A percentile compares a stretch with the other conserved stretches of the same genome.
Evolutionary conservation across 2,797 vertebrate species (phyloP).

Genomic region (Notolabrus celidotus): DNA sequence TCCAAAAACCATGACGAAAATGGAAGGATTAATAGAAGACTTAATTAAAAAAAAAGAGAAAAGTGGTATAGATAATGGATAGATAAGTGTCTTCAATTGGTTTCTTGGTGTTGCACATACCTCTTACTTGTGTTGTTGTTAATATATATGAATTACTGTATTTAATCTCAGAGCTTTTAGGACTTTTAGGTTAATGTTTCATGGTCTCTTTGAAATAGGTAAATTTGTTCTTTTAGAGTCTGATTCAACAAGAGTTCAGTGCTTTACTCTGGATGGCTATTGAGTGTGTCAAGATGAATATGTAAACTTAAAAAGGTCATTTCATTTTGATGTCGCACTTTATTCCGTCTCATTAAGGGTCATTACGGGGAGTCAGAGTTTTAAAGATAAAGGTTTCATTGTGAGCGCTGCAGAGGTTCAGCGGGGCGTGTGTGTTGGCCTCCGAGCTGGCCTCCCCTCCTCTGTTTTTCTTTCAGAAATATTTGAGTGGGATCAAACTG

Average conservation of each 20-base stretch:
- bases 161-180: conserved; percentile 26
- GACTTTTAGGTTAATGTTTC: too few relatives aligned
- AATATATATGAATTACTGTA: conserved; percentile 37
- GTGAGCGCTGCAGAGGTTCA: conserved; percentile 80
- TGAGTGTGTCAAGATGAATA: conserved; percentile 62
- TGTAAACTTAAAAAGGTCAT: conserved; percentile 70
- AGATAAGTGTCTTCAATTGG: too few relatives aligned
- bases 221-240: too few relatives aligned
- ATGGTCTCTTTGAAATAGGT: too few relatives aligned
- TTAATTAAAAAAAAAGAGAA: too few relatives aligned
- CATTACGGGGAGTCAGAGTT: conserved; percentile 69
- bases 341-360: conserved; percentile 80
- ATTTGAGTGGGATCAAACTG: conserved; percentile 90
- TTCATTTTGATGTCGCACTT: conserved; percentile 79
- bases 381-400: conserved; percentile 85
- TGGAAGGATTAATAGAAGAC: too few relatives aligned
- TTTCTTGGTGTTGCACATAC: conserved; percentile 12
- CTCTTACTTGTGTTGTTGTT: conserved; percentile 12
- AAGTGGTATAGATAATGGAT: too few relatives aligned
- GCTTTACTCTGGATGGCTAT: conserved; percentile 16
- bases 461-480: conserved; percentile 89
- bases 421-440: conserved; percentile 78
- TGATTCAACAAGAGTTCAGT: conserved; percentile 10
- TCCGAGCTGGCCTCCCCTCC: conserved; percentile 80
- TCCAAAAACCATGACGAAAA: too few relatives aligned